Evolutionary conservation across 2,888 invertebrate genomes (phyloP).

Genomic region (Drosophila antonietae): DNA sequence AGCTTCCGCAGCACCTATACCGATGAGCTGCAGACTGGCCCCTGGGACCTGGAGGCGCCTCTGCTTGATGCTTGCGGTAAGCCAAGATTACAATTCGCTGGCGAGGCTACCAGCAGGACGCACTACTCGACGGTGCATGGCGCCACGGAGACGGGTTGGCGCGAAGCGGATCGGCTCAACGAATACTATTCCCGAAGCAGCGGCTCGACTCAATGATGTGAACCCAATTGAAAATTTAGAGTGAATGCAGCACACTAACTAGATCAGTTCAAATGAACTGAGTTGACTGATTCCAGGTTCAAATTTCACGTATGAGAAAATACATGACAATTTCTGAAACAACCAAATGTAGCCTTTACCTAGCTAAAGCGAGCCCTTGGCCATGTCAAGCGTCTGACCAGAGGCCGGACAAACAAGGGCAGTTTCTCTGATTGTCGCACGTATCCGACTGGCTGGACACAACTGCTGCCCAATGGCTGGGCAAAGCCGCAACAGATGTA

Average conservation of each 20-base stretch:
- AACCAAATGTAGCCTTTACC: not conserved
- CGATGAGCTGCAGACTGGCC: conserved; percentile 86
- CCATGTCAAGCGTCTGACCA: not conserved
- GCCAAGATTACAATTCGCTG: conserved; percentile 88
- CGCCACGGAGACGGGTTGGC: conserved; percentile 89
- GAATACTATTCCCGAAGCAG: conserved; percentile 65
- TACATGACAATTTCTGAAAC: not conserved
- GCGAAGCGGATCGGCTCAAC: conserved; percentile 88
- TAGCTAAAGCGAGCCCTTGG: not conserved
- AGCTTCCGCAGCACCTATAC: conserved; percentile 87
- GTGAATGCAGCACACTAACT: not conserved
- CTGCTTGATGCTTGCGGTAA: conserved; percentile 78
- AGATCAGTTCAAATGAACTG: not conserved
- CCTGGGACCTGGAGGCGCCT: conserved; percentile 86
- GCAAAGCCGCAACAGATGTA: conserved; percentile 59
- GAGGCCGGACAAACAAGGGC: conserved; percentile 37
- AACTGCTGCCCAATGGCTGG: conserved; percentile 40
- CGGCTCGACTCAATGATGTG: not conserved
- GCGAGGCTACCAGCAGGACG: conserved; percentile 88
- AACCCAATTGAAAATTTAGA: not conserved
- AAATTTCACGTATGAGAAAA: conserved; percentile 9
- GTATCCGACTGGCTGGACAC: conserved; percentile 53
- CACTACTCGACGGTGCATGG: conserved; percentile 90
- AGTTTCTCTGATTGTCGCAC: conserved; percentile 56
- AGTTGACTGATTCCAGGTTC: conserved; percentile 3